These are phyloP conservation scores for Daubentonia madagascariensis DNA, from an alignment of 2,113 vertebrate genomes.

Conservation along the genomic window DNA sequence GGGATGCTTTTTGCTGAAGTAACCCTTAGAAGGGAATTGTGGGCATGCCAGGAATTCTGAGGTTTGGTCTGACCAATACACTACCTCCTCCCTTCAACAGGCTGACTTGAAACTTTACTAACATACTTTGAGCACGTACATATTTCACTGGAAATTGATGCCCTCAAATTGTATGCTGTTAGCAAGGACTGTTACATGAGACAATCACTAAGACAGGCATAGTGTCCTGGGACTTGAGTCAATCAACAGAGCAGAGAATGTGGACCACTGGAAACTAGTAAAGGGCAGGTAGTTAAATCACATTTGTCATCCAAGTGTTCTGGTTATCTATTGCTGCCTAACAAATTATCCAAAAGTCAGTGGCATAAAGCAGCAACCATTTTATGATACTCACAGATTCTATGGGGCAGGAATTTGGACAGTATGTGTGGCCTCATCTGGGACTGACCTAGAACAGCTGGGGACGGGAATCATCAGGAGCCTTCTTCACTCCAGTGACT, in stretches of 20 bases:
- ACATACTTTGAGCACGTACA: neutral
- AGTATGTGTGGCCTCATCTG: neutral
- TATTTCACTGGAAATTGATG: neutral
- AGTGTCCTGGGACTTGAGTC: neutral
- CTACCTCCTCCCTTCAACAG: neutral
- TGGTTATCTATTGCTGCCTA: neutral
- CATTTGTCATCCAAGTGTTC: neutral
- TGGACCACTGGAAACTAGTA: neutral
- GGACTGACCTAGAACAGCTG: neutral
- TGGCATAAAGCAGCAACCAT: neutral
- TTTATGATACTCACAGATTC: neutral
- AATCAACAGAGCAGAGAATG: neutral
- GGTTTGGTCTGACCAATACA: neutral
- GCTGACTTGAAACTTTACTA: neutral
- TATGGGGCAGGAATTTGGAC: neutral
- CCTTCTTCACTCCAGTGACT: neutral
- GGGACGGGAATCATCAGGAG: neutral
- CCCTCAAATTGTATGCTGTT: neutral
- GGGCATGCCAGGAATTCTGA: neutral
- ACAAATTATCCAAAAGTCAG: neutral
- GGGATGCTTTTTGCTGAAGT: neutral
- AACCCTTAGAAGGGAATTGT: neutral
- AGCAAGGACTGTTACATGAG: neutral
- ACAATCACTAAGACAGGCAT: neutral
- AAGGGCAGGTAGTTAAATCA: neutral